phyloP scores from a whole-genome alignment of 1,140 invertebrate species.

The Anagrus nilaparvatae region DNA sequence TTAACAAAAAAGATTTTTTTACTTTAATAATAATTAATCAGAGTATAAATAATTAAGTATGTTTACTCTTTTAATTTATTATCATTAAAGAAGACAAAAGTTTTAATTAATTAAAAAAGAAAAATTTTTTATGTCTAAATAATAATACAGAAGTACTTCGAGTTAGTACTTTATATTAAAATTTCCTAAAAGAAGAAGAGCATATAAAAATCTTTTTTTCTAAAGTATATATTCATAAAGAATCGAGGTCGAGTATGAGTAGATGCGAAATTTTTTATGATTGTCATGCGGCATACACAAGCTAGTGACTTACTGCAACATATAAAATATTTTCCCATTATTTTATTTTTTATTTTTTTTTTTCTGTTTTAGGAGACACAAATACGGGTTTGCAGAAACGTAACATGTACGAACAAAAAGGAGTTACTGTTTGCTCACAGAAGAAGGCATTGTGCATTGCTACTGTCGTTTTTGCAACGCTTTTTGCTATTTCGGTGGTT shows the following conservation, averaged over 20 bases:
- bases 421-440: constrained; percentile 79
- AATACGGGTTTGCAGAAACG: constrained; percentile 58
- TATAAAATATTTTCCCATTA: background rate
- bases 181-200: too few species aligned
- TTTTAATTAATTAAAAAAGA: too few species aligned
- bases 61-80: too few species aligned
- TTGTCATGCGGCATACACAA: background rate
- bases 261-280: constrained; percentile 15
- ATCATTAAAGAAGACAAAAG: too few species aligned
- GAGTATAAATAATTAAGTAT: too few species aligned
- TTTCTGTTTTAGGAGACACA: constrained; percentile 52
- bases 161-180: too few species aligned
- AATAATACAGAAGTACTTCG: too few species aligned
- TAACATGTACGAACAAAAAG: constrained; percentile 62
- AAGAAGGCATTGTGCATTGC: constrained; percentile 72
- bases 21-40: too few species aligned
- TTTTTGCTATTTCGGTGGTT: constrained; percentile 74
- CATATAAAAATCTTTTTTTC: too few species aligned
- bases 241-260: constrained; percentile 14
- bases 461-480: constrained; percentile 61
- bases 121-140: too few species aligned
- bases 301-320: background rate
- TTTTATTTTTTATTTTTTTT: background rate
- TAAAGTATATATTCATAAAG: background rate
- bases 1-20: too few species aligned